Evolutionary conservation across 2,888 invertebrate species (phyloP).

Genomic region (Penaeus monodon): DNA sequence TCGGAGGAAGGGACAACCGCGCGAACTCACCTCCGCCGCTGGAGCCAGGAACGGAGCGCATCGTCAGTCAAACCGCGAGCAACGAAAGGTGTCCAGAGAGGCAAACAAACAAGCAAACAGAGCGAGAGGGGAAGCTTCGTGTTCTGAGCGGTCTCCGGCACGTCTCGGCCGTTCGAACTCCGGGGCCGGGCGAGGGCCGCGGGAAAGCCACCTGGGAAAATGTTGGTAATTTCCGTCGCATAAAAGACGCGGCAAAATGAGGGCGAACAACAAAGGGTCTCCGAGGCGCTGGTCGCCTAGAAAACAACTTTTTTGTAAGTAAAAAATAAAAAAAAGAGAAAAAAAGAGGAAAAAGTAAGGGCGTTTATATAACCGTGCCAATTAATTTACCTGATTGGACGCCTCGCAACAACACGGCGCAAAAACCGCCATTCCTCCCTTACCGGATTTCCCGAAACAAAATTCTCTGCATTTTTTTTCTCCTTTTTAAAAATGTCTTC

Average conservation of each 20-base stretch:
- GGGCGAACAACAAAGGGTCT: constrained; percentile 16
- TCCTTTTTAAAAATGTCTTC: too few species aligned
- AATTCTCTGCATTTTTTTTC: too few species aligned
- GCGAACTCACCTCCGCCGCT: not conserved
- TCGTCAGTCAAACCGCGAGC: too few species aligned
- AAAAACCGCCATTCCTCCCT: too few species aligned
- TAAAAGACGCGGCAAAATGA: constrained; percentile 1
- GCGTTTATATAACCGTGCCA: too few species aligned
- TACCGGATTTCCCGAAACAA: too few species aligned
- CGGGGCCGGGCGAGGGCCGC: not conserved
- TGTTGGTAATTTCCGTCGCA: constrained; percentile 12
- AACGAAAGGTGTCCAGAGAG: too few species aligned
- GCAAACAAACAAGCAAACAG: too few species aligned
- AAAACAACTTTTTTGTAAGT: not conserved
- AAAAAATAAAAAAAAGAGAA: not conserved
- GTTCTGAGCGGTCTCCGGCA: not conserved
- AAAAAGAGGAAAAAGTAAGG: not conserved
- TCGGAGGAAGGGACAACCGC: not conserved
- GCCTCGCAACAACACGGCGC: too few species aligned
- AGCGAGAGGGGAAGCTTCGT: too few species aligned
- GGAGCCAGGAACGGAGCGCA: too few species aligned
- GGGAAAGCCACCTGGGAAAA: constrained; percentile 16
- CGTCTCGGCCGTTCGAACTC: not conserved
- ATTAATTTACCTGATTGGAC: too few species aligned
- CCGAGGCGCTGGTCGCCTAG: not conserved